Conservation (phyloP, 1,140 invertebrate species). For the Lepidurus packardi region DNA sequence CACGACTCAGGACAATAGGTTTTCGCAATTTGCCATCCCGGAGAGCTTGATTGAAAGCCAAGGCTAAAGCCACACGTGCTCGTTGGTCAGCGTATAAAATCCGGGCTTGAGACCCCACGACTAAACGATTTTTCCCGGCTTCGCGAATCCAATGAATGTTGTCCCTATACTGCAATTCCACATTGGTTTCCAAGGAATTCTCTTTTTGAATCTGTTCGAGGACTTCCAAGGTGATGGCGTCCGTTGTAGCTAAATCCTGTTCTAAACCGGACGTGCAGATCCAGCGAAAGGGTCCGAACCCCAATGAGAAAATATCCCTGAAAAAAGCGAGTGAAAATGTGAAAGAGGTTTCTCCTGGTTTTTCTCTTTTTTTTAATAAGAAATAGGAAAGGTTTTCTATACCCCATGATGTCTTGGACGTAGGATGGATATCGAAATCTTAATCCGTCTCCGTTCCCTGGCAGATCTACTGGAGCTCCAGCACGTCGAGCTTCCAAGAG, state of each 20-base stretch:
- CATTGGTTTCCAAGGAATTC: conserved; percentile 40
- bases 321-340: conserved; percentile 37
- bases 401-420: conserved; percentile 67
- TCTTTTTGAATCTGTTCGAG: conserved; percentile 48
- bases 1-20: conserved; percentile 58
- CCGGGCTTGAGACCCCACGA: conserved; percentile 59
- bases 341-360: not conserved
- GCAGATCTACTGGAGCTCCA: conserved; percentile 50
- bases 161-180: conserved; percentile 55
- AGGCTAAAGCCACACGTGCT: conserved; percentile 52
- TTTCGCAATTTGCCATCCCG: conserved; percentile 43
- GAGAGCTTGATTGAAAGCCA: conserved; percentile 59
- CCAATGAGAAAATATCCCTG: conserved; percentile 62
- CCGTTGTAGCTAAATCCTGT: conserved; percentile 54
- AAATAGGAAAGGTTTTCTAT: conserved; percentile 30
- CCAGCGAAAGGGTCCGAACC: conserved; percentile 69
- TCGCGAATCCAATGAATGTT: conserved; percentile 60
- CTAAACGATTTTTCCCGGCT: conserved; percentile 55
- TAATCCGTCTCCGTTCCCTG: conserved; percentile 40
- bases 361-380: not conserved
- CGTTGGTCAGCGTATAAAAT: conserved; percentile 60
- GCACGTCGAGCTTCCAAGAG: conserved; percentile 59
- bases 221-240: conserved; percentile 53
- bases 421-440: conserved; percentile 62
- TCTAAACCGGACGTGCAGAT: conserved; percentile 56